Base-by-base conservation (phyloP, 1,140 invertebrate genomes). In the Bombus breviceps region DNA sequence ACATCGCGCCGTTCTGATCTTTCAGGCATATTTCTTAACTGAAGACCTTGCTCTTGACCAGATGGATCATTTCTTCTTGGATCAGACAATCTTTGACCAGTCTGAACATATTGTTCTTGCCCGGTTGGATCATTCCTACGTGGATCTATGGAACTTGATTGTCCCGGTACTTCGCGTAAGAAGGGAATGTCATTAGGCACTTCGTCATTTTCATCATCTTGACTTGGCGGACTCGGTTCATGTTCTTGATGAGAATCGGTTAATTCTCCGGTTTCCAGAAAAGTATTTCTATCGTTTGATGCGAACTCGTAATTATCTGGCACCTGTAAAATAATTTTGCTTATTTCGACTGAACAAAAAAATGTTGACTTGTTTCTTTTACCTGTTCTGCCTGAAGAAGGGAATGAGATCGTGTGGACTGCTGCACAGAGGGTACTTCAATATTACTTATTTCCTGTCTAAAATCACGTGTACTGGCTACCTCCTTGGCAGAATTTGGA, bases 201-300 rank as follows among this genome's bases (percentile, higher is more conserved):
- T 86, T 95, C 95, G 32, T 95, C 95, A 25, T 95, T 95, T 68
- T 95, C 94, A 43, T 95, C 95, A n/a, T 95, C 94, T 75, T 95
- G 94, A 78, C 90, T 94, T 5, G 92, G 92, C 0, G 94, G 92
- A 22, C 90, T 91, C 1, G 92, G 81, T 71, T 94, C 93, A n/a
- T 94, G 94, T 34, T 95, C 94, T 69, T 93, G 93, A 88, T 95
- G 95, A 4, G 94, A 93, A 85, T 95, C 95, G 0, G 95, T 95
- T 15, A 95, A 72, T 74, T 95, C 95, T 0, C 95, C 95, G 12
- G 95, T 95, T 74, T 95, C 95, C 47, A 95, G 81, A 59, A 95
- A 95, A 4, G 95, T 95, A 28, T 95, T 95, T 64, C 95, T 90
- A 47, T 95, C 95, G 28, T 94, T 95, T 13, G 94, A 95, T 8